Base-by-base conservation (phyloP, 2,113 vertebrate species). In the Leptobrachium ailaonicum region DNA sequence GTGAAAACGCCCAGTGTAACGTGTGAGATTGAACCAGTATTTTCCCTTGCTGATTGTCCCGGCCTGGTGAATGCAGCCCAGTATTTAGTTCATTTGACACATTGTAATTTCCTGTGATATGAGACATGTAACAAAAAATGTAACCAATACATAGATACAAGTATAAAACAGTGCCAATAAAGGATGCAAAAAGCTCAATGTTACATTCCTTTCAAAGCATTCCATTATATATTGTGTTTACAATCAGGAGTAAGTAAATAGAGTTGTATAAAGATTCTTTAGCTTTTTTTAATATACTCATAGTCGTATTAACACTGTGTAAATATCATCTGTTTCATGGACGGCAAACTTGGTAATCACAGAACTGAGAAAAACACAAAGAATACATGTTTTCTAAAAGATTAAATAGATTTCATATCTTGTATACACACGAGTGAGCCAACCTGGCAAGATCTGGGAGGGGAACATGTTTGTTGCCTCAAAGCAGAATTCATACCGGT, bases 301-400 rank as follows among this genome's bases (percentile, higher is more conserved):
- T 32, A 32, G 42, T 2, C 14, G 12, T 45, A 14, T 64, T 64
- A 75, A 64, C 73, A 75, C 73, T 75, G 56, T 45, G 73, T 75
- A 75, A 75, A 75, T 64, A 75, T 14, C 73, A 75, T 63, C 58
- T 75, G 73, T 64, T 75, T 75, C 4, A 63, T 64, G 43, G 42
- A 64, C 63, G 73, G 60, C 72, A 63, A 74, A 63, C 72, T 62
- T 41, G 45, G 58, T 54, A 75, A 47, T 75, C 73, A 62, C 43
- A 11, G 58, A 14, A 47, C 42, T 40, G 20, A 40, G 62, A 75
- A 75, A 64, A 68, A 73, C 47, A 77, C 76, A 71, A 74, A 82
- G 79, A 83, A 64, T 50, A 82, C 43, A 83, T 84, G 80, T 63
- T 64, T 75, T 45, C 4, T 32, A 47, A 75, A 75, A 75, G 73